phyloP scores from a whole-genome alignment of 2,113 vertebrate species.

The Cyprinus carpio region DNA sequence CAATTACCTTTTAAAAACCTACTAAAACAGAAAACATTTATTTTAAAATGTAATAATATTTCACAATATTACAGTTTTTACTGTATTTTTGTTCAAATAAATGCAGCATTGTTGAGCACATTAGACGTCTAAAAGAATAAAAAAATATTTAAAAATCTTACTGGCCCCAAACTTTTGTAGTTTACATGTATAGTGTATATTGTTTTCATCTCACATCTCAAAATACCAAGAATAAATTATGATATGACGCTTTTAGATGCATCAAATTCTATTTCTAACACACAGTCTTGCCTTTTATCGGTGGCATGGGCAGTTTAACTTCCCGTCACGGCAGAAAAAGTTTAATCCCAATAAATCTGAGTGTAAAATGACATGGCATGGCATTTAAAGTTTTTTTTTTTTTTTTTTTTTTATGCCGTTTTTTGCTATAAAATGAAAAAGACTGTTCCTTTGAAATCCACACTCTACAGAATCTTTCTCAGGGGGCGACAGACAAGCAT shows the following conservation, averaged over 20 bases:
- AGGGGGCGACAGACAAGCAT: slow-evolving; percentile 21
- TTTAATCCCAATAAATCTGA: slow-evolving; percentile 13
- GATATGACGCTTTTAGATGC: neutral
- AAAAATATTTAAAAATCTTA: neutral
- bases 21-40: neutral
- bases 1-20: neutral
- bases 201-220: neutral
- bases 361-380: neutral
- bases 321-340: neutral
- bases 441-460: slow-evolving; percentile 4
- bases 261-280: neutral
- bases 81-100: neutral
- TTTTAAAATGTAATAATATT: neutral
- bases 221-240: neutral
- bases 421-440: slow-evolving; percentile 31
- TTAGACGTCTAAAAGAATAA: neutral
- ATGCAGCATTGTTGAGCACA: too few relatives aligned
- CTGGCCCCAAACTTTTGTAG: neutral
- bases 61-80: neutral
- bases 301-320: neutral
- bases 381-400: slow-evolving; percentile 5
- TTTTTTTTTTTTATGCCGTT: too few relatives aligned
- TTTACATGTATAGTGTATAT: neutral
- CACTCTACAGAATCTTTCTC: slow-evolving; percentile 28
- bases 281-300: neutral